phyloP scores from a whole-genome alignment of 2,113 vertebrate genomes.

The Chaetodon auriga region DNA sequence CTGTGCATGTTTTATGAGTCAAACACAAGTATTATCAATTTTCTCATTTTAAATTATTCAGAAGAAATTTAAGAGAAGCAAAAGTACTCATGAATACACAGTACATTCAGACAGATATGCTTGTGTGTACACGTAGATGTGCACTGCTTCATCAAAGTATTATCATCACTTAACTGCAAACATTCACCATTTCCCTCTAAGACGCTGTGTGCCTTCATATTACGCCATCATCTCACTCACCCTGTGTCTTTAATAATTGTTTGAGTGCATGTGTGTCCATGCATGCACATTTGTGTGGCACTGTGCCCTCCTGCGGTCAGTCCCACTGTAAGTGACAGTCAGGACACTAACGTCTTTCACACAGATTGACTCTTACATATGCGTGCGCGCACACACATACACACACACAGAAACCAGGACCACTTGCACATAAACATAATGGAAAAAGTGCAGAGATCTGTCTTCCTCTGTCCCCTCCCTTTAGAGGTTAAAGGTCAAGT shows the following conservation, averaged over 20 bases:
- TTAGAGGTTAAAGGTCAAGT: conserved; percentile 73
- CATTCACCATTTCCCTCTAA: conserved; percentile 2
- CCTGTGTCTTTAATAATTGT: conserved; percentile 15
- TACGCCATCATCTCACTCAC: conserved; percentile 25
- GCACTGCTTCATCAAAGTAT: not conserved
- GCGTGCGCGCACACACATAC: conserved; percentile 16
- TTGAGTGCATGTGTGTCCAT: conserved; percentile 16
- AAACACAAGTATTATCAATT: not conserved
- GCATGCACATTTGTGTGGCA: conserved; percentile 8
- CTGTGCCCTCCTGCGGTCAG: conserved; percentile 52
- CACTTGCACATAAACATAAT: conserved; percentile 53
- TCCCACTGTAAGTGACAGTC: conserved; percentile 74
- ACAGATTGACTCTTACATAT: conserved; percentile 74
- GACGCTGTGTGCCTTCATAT: not conserved
- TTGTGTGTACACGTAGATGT: not conserved
- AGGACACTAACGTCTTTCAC: conserved; percentile 77
- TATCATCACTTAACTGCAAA: conserved; percentile 19
- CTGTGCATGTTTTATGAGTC: not conserved
- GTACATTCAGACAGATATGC: not conserved
- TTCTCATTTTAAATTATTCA: not conserved
- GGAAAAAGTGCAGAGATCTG: conserved; percentile 61
- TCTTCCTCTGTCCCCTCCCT: conserved; percentile 50
- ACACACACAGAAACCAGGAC: conserved; percentile 22
- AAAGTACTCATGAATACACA: not conserved
- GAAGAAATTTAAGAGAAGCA: not conserved